phyloP scores from a whole-genome alignment of 2,113 vertebrate genomes.

The Oreocharis arfaki region DNA sequence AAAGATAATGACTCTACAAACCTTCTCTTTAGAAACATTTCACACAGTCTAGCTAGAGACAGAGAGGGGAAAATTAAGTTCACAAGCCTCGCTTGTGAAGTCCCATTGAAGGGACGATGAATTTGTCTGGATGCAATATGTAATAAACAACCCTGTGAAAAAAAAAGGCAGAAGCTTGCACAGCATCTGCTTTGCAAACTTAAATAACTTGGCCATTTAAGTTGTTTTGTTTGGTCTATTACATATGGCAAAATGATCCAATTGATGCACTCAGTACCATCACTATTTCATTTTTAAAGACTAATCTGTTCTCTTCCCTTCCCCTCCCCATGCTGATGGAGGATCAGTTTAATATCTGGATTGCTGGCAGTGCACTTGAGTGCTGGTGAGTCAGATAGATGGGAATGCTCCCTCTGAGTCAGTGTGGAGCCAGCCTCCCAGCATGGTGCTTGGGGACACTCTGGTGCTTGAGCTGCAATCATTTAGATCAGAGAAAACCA shows the following conservation, averaged over 20 bases:
- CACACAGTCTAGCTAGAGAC: constrained; percentile 14
- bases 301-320: neutral
- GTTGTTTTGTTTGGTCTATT: constrained; percentile 57
- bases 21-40: constrained; percentile 16
- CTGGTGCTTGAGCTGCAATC: constrained; percentile 56
- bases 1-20: constrained; percentile 22
- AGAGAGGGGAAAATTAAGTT: constrained; percentile 5
- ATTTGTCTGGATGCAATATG: constrained; percentile 61
- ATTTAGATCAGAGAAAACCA: constrained; percentile 63
- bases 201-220: constrained; percentile 57
- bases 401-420: constrained; percentile 62
- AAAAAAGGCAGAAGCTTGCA: constrained; percentile 20
- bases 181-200: constrained; percentile 62
- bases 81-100: constrained; percentile 12
- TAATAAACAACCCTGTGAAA: constrained; percentile 53
- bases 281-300: constrained; percentile 50
- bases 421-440: constrained; percentile 61
- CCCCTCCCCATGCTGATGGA: constrained; percentile 9
- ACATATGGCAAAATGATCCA: constrained; percentile 54
- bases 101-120: neutral
- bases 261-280: constrained; percentile 37
- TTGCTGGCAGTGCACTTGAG: constrained; percentile 51
- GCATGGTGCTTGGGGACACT: constrained; percentile 63
- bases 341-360: constrained; percentile 54
- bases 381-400: constrained; percentile 59